These are phyloP conservation scores for Zenarchopterus dispar DNA, from an alignment of 2,797 vertebrate species.

Conservation along the genomic window DNA sequence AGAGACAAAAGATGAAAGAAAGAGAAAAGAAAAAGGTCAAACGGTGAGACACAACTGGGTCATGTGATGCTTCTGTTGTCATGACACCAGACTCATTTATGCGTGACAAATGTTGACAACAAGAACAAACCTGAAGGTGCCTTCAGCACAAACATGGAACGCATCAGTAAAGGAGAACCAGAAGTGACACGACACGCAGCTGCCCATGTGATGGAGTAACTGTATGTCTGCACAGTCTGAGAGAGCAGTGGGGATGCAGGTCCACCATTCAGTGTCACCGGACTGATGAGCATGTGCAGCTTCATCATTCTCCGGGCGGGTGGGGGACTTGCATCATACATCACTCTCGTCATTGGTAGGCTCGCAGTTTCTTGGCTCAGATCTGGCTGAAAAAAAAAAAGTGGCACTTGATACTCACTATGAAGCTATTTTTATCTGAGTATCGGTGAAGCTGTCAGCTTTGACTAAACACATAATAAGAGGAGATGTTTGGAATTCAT, in stretches of 20 bases:
- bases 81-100: background rate
- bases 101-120: constrained; percentile 16
- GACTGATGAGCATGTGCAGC: constrained; percentile 13
- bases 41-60: constrained; percentile 8
- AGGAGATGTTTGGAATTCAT: constrained; percentile 40
- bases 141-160: no score
- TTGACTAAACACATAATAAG: constrained; percentile 54
- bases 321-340: constrained; percentile 6
- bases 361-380: constrained; percentile 45
- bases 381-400: constrained; percentile 36
- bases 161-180: no score
- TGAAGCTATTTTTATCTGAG: constrained; percentile 66
- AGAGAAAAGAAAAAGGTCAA: constrained; percentile 43
- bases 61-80: background rate
- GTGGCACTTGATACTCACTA: constrained; percentile 43
- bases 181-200: no score
- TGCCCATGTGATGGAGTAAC: background rate
- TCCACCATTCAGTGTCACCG: constrained; percentile 35
- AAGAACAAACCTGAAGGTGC: background rate
- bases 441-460: constrained; percentile 48
- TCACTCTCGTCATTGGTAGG: constrained; percentile 18
- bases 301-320: constrained; percentile 44
- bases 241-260: constrained; percentile 47
- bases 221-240: background rate
- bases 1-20: constrained; percentile 2